phyloP scores from a whole-genome alignment of 2,797 vertebrate species.

The Squalus acanthias region DNA sequence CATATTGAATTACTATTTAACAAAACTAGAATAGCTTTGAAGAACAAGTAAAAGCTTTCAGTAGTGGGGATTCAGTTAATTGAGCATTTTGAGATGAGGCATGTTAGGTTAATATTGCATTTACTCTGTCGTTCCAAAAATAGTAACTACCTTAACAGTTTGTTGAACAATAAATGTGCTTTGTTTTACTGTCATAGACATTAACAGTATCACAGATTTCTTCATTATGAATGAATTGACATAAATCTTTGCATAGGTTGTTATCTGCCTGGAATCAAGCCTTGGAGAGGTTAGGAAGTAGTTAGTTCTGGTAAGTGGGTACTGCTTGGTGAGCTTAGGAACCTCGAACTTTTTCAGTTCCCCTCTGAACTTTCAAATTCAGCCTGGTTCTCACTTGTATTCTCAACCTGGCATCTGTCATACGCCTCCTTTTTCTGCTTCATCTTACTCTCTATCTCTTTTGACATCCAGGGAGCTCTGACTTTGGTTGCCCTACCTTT shows the following conservation, averaged over 20 bases:
- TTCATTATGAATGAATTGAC: neutral
- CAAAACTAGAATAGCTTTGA: neutral
- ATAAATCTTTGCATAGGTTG: neutral
- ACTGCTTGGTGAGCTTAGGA: neutral
- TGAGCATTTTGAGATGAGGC: neutral
- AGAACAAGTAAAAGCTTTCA: neutral
- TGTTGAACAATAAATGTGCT: neutral
- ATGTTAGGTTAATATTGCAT: neutral
- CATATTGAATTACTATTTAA: neutral
- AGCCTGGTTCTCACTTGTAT: too few relatives aligned
- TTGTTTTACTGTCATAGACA: neutral
- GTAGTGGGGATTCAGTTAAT: neutral
- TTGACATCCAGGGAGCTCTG: too few relatives aligned
- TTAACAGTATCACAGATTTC: neutral
- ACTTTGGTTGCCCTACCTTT: too few relatives aligned
- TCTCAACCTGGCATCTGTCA: too few relatives aligned
- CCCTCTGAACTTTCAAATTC: too few relatives aligned
- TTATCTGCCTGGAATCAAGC: neutral
- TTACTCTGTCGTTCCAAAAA: neutral
- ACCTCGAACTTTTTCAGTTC: too few relatives aligned
- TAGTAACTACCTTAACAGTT: neutral
- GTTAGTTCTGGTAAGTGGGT: neutral
- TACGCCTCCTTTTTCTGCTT: too few relatives aligned
- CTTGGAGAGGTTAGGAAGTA: neutral
- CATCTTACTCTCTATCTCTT: too few relatives aligned